Base-by-base conservation (phyloP, 1,140 invertebrate genomes). In the Drosophila leontia region DNA sequence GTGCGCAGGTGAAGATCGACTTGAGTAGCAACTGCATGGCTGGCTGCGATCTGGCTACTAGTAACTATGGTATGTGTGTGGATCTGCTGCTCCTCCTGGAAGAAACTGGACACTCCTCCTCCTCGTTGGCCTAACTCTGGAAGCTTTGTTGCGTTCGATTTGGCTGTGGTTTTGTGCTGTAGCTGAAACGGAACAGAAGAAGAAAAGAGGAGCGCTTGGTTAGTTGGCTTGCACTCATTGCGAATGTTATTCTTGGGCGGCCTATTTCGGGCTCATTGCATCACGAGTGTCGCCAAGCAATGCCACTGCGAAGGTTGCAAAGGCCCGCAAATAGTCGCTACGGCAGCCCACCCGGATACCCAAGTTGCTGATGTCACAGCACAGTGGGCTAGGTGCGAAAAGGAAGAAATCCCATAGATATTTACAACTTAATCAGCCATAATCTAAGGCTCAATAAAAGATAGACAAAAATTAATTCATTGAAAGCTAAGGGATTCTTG, bases 111-210 rank as follows among this genome's bases (percentile, higher is more conserved):
- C 35, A 12, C 50, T 44, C 56, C 32, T 58, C 55, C 53, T 55
- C 34, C 34, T 55, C 13, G 53, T 84, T 78, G 75, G 78, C 61
- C 58, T 51, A 34, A 50, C 63, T 75, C 56, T 85, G 82, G 82
- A 85, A 84, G 82, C 61, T 68, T 85, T 86, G 69, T 86, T 84
- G 82, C 74, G 82, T 86, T 86, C 69, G 37, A 63, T 79, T 86
- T 85, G 82, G 82, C 75, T 80, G 63, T 74, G 75, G 48, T 55
- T 72, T 79, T 81, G 62, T 81, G 79, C 80, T 72, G 67, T 64
- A 35, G 63, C 60, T 65, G 75, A 35, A 42, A 37, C 41, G 12
- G 42, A 34, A 39, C 17, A 19, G 23, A 15, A 12, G 6, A 26
- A 48, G 42, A 32, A 8, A 12, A 37, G 9, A 63, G 34, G 9